Evolutionary conservation across 1,140 invertebrate genomes (phyloP).

Genomic region (Tetramorium simillimum): DNA sequence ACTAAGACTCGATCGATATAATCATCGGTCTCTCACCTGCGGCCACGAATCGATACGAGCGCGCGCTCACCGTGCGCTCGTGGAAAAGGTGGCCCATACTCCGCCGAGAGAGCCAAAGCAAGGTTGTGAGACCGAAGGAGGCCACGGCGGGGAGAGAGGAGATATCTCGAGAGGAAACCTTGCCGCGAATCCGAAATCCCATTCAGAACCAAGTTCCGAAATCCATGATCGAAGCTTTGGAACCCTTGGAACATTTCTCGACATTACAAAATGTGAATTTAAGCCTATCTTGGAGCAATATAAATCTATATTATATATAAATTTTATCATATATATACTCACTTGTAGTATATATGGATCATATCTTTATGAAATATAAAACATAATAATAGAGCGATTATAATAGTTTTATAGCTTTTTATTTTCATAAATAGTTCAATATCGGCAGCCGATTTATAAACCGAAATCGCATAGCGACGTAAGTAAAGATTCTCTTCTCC

Average conservation of each 20-base stretch:
- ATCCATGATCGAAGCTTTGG: slow-evolving; percentile 22
- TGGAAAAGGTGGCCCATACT: slow-evolving; percentile 60
- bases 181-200: slow-evolving; percentile 44
- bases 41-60: slow-evolving; percentile 72
- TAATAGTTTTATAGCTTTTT: background rate
- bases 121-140: background rate
- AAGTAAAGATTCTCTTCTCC: background rate
- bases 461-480: slow-evolving; percentile 19
- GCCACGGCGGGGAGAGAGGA: background rate
- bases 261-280: background rate
- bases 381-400: background rate
- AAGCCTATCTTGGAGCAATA: background rate
- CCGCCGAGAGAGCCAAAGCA: background rate
- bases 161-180: slow-evolving; percentile 28
- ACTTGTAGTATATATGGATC: background rate
- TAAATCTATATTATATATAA: background rate
- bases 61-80: slow-evolving; percentile 34
- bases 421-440: slow-evolving; percentile 2
- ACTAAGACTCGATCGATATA: slow-evolving; percentile 80
- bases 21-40: slow-evolving; percentile 83
- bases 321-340: background rate
- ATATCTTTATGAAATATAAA: background rate
- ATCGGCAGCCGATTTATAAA: background rate
- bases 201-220: slow-evolving; percentile 47
- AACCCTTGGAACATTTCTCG: background rate